phyloP scores from a whole-genome alignment of 2,797 vertebrate genomes.

The Knipowitschia caucasica region DNA sequence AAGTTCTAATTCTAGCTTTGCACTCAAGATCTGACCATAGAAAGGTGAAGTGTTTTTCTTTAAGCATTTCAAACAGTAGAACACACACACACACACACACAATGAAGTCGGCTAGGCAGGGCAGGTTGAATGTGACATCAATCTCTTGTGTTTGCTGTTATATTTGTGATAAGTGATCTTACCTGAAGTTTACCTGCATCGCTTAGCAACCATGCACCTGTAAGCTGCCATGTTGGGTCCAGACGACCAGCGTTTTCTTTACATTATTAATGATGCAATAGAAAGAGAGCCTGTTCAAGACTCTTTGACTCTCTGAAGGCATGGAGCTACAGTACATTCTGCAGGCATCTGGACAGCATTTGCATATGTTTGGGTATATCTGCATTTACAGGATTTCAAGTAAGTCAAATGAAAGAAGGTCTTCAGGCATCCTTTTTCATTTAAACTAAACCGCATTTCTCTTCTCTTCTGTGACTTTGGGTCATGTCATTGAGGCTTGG shows the following conservation, averaged over 20 bases:
- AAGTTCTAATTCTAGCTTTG: no score
- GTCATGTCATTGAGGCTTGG: constrained; percentile 43
- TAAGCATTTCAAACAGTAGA: no score
- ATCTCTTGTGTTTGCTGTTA: background rate
- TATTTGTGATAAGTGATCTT: background rate
- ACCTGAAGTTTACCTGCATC: background rate
- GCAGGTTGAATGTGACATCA: no score
- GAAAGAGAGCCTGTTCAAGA: constrained; percentile 46
- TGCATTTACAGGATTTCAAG: constrained; percentile 15
- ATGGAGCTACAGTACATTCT: constrained; percentile 19
- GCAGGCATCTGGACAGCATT: constrained; percentile 14
- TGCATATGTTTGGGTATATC: background rate
- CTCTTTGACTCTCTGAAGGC: constrained; percentile 26
- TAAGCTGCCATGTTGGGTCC: constrained; percentile 28
- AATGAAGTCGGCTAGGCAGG: no score
- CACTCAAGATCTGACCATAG: no score
- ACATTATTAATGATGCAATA: constrained; percentile 70
- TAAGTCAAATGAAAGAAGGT: constrained; percentile 3
- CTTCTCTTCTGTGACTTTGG: background rate
- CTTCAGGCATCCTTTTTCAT: background rate
- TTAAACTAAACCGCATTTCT: background rate
- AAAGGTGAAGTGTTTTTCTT: no score
- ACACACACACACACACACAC: no score
- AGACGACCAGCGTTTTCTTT: constrained; percentile 46
- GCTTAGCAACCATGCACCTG: constrained; percentile 56